Percentiles rank a stretch among this genome's conserved stretches.
Evolutionary conservation across 2,113 vertebrate species (phyloP).

Genomic region (Rhinolophus sinicus): DNA sequence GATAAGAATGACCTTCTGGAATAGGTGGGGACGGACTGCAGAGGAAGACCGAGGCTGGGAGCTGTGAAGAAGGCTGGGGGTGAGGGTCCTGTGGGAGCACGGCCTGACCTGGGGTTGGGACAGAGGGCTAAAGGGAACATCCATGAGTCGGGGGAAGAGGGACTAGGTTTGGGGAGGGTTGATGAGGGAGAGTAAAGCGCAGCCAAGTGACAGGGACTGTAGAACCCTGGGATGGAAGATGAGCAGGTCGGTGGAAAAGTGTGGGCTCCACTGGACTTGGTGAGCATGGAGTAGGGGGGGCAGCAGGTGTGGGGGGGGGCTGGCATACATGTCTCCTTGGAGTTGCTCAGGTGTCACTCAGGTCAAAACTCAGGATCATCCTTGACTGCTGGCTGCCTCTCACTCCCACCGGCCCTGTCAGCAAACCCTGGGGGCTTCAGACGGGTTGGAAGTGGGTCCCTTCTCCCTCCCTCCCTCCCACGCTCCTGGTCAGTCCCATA

Average conservation of each 20-base stretch:
- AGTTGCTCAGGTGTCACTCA: background rate
- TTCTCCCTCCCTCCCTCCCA: background rate
- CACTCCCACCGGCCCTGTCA: background rate
- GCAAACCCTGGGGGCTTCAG: background rate
- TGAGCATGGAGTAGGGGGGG: background rate
- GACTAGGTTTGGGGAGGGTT: background rate
- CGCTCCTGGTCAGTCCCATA: background rate
- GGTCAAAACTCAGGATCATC: background rate
- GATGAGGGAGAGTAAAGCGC: background rate
- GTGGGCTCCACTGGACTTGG: background rate
- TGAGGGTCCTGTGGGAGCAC: background rate
- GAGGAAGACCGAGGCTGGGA: background rate
- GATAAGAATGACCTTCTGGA: background rate
- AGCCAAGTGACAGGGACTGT: background rate
- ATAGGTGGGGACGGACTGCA: background rate
- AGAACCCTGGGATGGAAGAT: background rate
- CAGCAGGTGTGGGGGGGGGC: background rate
- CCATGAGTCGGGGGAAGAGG: background rate
- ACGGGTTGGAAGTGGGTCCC: background rate
- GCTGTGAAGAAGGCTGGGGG: background rate
- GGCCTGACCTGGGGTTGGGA: too few relatives aligned
- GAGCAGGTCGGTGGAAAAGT: background rate
- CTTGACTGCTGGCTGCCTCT: background rate
- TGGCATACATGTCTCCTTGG: background rate
- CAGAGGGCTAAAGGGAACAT: background rate